These are phyloP conservation scores for Perognathus longimembris DNA, from an alignment of 2,113 vertebrate species.

Conservation along the genomic window DNA sequence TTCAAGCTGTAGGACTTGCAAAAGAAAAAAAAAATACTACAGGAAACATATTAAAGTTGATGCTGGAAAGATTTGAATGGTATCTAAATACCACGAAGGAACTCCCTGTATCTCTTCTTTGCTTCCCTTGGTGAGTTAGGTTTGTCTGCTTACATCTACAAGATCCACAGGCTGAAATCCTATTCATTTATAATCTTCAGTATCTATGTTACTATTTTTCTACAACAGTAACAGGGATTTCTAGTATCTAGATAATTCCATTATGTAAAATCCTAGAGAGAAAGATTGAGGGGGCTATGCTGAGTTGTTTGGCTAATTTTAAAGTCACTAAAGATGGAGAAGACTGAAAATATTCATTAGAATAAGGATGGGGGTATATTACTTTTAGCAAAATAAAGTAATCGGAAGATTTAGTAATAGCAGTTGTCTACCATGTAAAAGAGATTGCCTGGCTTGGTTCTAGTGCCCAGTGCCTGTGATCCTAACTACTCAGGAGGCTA, in stretches of 20 bases:
- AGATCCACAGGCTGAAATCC: background rate
- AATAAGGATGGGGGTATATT: background rate
- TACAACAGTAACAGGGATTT: no score
- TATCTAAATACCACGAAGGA: background rate
- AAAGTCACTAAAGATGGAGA: background rate
- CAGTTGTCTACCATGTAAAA: no score
- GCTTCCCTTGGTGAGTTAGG: background rate
- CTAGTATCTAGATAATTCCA: background rate
- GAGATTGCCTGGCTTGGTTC: no score
- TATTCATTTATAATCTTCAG: no score
- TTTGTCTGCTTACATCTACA: background rate
- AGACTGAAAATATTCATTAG: background rate
- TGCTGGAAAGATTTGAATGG: constrained; percentile 2
- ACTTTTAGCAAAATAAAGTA: background rate
- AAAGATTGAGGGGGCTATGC: background rate
- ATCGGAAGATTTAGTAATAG: background rate
- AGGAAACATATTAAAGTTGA: background rate
- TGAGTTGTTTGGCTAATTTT: background rate
- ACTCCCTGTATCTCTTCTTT: background rate
- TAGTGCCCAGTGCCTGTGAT: no score
- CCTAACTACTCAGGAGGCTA: no score
- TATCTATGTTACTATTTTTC: no score
- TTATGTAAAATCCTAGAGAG: background rate
- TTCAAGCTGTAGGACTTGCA: no score
- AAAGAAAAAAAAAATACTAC: background rate